Evolutionary conservation across 2,113 vertebrate genomes (phyloP).

Genomic region (Rhodinocichla rosea): DNA sequence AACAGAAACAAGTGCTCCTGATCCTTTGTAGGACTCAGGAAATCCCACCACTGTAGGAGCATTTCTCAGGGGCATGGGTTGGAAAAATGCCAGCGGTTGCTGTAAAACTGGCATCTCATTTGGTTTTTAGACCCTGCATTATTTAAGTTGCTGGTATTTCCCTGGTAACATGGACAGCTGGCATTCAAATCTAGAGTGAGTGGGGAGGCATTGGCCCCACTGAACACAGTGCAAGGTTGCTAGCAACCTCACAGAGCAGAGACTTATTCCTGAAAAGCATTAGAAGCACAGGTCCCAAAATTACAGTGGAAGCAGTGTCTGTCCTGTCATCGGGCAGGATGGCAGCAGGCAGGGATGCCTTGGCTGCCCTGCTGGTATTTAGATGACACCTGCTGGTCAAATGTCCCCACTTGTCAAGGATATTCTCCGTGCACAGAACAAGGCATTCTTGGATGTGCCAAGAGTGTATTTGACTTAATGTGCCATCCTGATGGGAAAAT

Average conservation of each 20-base stretch:
- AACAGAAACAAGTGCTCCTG: not conserved
- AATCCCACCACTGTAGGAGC: not conserved
- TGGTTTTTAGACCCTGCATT: not conserved
- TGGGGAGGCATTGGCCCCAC: not conserved
- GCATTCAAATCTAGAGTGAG: not conserved
- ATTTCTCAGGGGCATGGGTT: not conserved
- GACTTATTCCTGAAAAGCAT: not conserved
- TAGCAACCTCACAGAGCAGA: not conserved
- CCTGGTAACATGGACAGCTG: not conserved
- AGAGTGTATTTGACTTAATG: not conserved
- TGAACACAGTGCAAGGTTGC: not conserved
- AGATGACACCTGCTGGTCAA: constrained; percentile 25
- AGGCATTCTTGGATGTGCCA: not conserved
- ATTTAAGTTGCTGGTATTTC: not conserved
- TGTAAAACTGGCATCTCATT: not conserved
- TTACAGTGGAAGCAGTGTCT: not conserved
- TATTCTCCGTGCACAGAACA: not conserved
- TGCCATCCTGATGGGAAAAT: not conserved
- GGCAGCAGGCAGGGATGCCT: not conserved
- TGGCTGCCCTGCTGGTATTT: not conserved
- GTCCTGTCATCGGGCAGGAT: not conserved
- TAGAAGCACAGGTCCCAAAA: not conserved
- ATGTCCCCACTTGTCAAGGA: not conserved
- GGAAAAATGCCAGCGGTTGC: not conserved
- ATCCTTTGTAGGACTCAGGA: accelerated